Conservation (phyloP, 2,113 vertebrate genomes). For the Nothocercus julius region DNA sequence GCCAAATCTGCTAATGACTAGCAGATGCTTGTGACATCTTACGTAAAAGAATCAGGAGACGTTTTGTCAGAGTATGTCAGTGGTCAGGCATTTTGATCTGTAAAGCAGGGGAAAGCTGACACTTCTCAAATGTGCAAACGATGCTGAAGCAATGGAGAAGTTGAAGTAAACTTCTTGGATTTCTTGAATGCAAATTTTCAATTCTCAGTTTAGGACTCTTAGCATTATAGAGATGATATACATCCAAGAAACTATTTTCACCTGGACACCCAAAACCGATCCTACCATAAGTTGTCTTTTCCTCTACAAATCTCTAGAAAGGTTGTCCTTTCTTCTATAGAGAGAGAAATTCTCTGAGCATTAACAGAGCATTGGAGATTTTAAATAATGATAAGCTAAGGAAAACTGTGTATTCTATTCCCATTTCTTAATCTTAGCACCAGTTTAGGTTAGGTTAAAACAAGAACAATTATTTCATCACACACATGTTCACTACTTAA, state of each 20-base stretch:
- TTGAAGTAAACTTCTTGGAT: background rate
- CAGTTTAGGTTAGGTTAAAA: background rate
- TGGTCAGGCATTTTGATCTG: background rate
- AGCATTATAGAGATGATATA: background rate
- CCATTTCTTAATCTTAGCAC: background rate
- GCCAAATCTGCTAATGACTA: background rate
- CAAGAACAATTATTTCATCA: background rate
- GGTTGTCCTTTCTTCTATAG: background rate
- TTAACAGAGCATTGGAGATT: background rate
- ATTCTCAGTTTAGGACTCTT: background rate
- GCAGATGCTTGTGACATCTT: background rate
- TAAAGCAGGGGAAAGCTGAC: background rate
- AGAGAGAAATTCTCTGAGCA: background rate
- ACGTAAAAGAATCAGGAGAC: background rate
- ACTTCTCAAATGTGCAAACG: background rate
- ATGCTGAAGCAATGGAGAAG: background rate
- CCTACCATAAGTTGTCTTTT: fast-evolving
- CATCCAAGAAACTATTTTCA: background rate
- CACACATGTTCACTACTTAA: background rate
- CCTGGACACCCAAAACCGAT: background rate
- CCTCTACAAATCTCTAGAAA: background rate
- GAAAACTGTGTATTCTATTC: background rate
- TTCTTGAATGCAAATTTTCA: background rate
- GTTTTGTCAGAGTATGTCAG: background rate
- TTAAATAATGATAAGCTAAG: background rate